Conservation (phyloP, 1,140 invertebrate genomes). For the Tetragonula clypearis region DNA sequence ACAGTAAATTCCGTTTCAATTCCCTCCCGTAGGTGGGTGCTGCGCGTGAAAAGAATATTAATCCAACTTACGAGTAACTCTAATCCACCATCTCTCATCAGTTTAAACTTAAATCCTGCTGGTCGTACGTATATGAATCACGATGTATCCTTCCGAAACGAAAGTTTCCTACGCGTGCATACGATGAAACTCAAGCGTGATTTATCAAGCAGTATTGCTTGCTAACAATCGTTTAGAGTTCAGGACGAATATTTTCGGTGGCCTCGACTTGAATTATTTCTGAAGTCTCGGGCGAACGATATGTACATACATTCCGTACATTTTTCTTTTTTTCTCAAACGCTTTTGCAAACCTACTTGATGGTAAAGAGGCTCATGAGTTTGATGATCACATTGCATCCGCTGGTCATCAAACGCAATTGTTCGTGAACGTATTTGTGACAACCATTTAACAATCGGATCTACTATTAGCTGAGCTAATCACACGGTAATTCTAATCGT, state of each 20-base stretch:
- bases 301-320: background rate
- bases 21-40: too few relatives aligned
- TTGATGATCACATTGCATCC: background rate
- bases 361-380: background rate
- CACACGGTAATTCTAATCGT: background rate
- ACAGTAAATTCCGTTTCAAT: background rate
- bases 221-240: background rate
- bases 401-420: background rate
- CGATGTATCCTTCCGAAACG: background rate
- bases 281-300: background rate
- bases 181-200: conserved; percentile 1
- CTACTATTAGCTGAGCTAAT: background rate
- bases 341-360: background rate
- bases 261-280: background rate
- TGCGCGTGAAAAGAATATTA: background rate
- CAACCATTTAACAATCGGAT: background rate
- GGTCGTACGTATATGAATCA: background rate
- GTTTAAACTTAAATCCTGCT: background rate
- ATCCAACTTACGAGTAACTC: background rate
- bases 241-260: background rate
- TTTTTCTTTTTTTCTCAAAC: background rate
- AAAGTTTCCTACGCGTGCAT: background rate
- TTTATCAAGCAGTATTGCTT: background rate
- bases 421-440: background rate
- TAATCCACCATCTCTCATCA: background rate